Percentiles rank a stretch among this genome's conserved stretches.
These are phyloP conservation scores for Apocrypta bakeri DNA, from an alignment of 1,140 invertebrate species.

Conservation along the genomic window DNA sequence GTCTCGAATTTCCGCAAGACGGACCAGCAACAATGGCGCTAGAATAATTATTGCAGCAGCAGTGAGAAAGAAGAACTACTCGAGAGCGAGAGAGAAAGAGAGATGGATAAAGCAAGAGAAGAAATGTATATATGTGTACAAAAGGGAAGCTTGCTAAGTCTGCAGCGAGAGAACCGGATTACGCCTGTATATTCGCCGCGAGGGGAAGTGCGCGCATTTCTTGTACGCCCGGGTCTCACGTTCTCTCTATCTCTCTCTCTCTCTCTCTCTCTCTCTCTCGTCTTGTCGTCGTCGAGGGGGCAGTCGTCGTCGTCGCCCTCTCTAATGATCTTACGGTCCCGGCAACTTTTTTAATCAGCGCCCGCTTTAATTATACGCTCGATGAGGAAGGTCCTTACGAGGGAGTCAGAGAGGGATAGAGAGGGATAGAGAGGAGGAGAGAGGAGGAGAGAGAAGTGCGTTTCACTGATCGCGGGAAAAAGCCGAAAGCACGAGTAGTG, in stretches of 20 bases:
- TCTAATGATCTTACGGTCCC: slow-evolving; percentile 72
- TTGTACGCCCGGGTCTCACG: slow-evolving; percentile 11
- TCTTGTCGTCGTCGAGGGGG: slow-evolving; percentile 55
- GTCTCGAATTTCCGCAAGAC: slow-evolving; percentile 54
- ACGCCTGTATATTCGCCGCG: slow-evolving; percentile 38
- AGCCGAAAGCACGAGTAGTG: slow-evolving; percentile 33
- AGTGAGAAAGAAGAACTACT: slow-evolving; percentile 8
- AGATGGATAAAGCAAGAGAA: slow-evolving; percentile 8
- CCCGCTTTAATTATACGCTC: slow-evolving; percentile 73
- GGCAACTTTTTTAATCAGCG: slow-evolving; percentile 75
- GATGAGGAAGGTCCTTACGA: slow-evolving; percentile 66
- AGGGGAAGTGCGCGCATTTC: slow-evolving; percentile 37
- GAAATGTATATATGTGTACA: not conserved
- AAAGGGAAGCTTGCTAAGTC: not conserved
- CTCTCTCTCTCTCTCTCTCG: not conserved
- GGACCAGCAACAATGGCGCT: slow-evolving; percentile 51
- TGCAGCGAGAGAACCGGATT: slow-evolving; percentile 50
- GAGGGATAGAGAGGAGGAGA: too few species aligned
- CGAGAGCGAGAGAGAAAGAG: slow-evolving; percentile 32
- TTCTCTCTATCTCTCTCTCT: slow-evolving; percentile 29
- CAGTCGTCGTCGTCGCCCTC: slow-evolving; percentile 36
- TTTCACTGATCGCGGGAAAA: slow-evolving; percentile 29
- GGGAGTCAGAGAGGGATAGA: too few species aligned
- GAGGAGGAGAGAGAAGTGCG: not conserved
- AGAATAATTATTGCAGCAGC: slow-evolving; percentile 52